These are phyloP conservation scores for Octonoba sinensis DNA, from an alignment of 2,888 invertebrate species.

Conservation along the genomic window DNA sequence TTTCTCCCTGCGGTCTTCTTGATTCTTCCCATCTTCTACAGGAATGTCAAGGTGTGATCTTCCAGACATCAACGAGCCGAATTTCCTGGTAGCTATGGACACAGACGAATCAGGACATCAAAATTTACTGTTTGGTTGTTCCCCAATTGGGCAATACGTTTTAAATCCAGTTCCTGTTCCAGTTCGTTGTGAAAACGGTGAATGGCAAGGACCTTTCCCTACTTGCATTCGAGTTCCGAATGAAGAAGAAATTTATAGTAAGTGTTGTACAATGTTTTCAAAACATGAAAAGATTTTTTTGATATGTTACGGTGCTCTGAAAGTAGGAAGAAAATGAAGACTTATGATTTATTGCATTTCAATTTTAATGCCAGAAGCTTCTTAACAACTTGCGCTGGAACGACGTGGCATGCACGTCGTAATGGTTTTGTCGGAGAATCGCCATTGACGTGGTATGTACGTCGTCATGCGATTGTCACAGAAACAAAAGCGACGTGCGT, in stretches of 20 bases:
- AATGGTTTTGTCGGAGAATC: no score
- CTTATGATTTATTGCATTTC: no score
- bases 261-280: not conserved
- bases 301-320: no score
- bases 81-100: slow-evolving; percentile 5
- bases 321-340: no score
- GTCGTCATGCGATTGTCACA: no score
- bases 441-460: no score
- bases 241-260: slow-evolving; percentile 13
- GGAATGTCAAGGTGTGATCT: not conserved
- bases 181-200: not conserved
- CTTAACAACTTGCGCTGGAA: no score
- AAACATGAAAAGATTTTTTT: no score
- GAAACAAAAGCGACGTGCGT: no score
- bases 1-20: no score
- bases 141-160: slow-evolving; percentile 24
- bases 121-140: slow-evolving; percentile 20
- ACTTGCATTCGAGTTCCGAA: not conserved
- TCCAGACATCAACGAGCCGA: slow-evolving; percentile 6
- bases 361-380: no score
- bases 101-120: not conserved
- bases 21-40: not conserved
- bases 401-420: no score
- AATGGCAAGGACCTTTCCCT: slow-evolving; percentile 23
- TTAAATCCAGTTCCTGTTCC: not conserved